Conservation (phyloP, 2,888 invertebrate species). For the Tanytarsus gracilentus region DNA sequence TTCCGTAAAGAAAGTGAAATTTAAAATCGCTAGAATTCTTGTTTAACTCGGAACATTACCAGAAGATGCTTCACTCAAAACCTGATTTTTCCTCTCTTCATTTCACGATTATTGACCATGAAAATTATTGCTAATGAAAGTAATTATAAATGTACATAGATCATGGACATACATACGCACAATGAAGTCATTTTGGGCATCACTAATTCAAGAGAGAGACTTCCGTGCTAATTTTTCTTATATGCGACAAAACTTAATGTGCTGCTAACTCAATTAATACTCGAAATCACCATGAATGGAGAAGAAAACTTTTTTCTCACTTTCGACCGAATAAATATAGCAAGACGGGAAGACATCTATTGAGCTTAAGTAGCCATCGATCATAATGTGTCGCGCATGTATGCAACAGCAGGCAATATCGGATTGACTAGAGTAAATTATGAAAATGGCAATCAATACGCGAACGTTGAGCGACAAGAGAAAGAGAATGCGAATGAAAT, state of each 20-base stretch:
- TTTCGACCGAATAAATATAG: not conserved
- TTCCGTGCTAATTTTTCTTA: constrained; percentile 17
- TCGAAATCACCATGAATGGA: not conserved
- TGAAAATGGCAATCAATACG: constrained; percentile 8
- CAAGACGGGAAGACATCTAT: constrained; percentile 18
- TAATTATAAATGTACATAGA: too few relatives aligned
- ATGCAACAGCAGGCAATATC: too few relatives aligned
- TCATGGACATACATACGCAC: too few relatives aligned
- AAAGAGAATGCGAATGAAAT: constrained; percentile 1
- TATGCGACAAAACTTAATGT: not conserved
- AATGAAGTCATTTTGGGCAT: too few relatives aligned
- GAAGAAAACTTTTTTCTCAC: not conserved
- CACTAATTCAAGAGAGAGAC: too few relatives aligned
- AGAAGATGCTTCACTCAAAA: too few relatives aligned
- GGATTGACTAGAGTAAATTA: not conserved
- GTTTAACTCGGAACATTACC: too few relatives aligned
- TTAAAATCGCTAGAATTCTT: too few relatives aligned
- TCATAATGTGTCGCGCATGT: constrained; percentile 25
- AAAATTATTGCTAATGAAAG: too few relatives aligned
- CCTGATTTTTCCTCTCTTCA: too few relatives aligned
- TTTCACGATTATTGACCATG: too few relatives aligned
- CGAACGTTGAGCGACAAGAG: not conserved
- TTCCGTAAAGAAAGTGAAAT: too few relatives aligned
- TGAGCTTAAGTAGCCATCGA: constrained; percentile 5
- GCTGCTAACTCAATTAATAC: constrained; percentile 13